Conservation (phyloP, 2,113 vertebrate genomes). For the Rhizomys pruinosus region DNA sequence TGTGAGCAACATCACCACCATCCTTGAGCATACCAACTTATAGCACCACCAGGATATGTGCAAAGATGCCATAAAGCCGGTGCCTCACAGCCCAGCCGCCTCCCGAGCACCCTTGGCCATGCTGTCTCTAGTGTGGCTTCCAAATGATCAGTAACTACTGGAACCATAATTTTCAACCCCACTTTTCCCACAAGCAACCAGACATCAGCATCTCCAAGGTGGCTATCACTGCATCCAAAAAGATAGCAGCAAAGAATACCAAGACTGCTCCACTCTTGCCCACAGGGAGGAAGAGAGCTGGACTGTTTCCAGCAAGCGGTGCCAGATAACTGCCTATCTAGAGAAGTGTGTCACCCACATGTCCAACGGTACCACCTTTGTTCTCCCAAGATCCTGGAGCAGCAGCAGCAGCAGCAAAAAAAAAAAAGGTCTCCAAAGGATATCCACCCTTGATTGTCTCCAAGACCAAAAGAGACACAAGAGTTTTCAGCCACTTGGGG, state of each 20-base stretch:
- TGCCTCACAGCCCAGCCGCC: neutral
- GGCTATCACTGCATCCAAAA: conserved; percentile 94
- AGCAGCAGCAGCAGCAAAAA: neutral
- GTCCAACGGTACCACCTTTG: conserved; percentile 94
- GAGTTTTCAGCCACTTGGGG: conserved; percentile 95
- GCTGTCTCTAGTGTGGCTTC: conserved; percentile 86
- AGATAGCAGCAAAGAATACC: conserved; percentile 86
- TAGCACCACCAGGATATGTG: neutral
- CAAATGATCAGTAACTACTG: conserved; percentile 95
- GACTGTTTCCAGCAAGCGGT: conserved; percentile 86
- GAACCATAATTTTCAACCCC: conserved; percentile 91
- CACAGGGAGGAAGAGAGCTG: conserved; percentile 84
- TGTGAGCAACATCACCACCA: neutral
- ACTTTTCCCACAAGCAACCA: conserved; percentile 87
- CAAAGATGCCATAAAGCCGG: neutral
- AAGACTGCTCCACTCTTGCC: conserved; percentile 87
- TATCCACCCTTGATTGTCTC: neutral
- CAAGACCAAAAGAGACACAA: conserved; percentile 66
- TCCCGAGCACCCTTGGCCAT: neutral
- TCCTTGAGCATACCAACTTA: neutral
- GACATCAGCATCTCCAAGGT: conserved; percentile 88
- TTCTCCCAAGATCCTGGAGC: neutral
- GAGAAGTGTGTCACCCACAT: conserved; percentile 96
- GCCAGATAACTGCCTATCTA: conserved; percentile 94
- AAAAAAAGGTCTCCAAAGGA: neutral